phyloP scores from a whole-genome alignment of 2,888 invertebrate genomes.

The Ormyrus pomaceus region DNA sequence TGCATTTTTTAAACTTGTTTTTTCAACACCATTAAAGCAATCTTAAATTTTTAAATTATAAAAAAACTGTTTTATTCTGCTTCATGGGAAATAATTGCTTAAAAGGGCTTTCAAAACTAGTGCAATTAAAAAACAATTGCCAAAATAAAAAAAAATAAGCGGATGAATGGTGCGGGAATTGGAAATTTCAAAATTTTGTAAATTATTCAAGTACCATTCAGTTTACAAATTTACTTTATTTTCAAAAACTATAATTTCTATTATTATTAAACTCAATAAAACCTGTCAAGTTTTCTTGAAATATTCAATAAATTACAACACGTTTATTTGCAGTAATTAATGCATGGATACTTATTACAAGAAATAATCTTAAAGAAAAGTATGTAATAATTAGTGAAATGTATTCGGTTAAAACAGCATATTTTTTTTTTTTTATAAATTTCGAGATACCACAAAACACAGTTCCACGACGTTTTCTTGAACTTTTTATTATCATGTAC shows the following conservation, averaged over 20 bases:
- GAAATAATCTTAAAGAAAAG: neutral
- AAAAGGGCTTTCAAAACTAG: too few relatives aligned
- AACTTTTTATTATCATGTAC: neutral
- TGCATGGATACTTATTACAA: constrained; percentile 6
- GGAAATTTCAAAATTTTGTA: neutral
- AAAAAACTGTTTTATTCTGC: too few relatives aligned
- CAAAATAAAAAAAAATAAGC: too few relatives aligned
- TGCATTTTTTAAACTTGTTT: too few relatives aligned
- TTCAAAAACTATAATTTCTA: constrained; percentile 42
- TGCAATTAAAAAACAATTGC: too few relatives aligned
- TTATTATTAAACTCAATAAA: constrained; percentile 35
- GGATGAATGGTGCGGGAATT: neutral
- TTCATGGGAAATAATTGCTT: too few relatives aligned
- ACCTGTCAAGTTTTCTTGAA: constrained; percentile 5
- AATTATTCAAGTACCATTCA: neutral
- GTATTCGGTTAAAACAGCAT: neutral
- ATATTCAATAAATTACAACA: constrained; percentile 26
- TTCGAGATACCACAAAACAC: neutral
- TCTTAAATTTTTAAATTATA: too few relatives aligned
- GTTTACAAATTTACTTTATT: constrained; percentile 49
- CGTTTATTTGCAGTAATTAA: constrained; percentile 13
- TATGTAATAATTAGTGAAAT: constrained; percentile 22
- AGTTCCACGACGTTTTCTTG: constrained; percentile 10
- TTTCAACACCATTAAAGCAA: too few relatives aligned
- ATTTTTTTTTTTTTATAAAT: neutral